Conservation (phyloP, 2,113 vertebrate species). For the Seriola dumerili region DNA sequence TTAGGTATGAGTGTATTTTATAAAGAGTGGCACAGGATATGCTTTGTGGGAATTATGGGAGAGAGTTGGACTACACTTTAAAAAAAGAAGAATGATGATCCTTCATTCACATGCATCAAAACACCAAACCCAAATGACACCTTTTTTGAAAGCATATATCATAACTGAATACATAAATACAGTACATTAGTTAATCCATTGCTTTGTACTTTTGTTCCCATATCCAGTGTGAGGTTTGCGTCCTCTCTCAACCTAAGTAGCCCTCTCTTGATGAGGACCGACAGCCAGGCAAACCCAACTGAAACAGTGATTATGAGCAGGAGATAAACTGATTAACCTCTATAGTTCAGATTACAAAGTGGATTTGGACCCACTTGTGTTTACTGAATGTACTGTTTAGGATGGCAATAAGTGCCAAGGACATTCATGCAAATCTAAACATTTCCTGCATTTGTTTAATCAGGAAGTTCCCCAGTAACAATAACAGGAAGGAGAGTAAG, state of each 20-base stretch:
- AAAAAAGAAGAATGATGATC: no score
- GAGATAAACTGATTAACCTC: not conserved
- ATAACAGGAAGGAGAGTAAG: slow-evolving; percentile 74
- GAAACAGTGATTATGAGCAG: not conserved
- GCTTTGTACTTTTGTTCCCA: not conserved
- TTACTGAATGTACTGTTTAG: not conserved
- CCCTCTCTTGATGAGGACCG: no score
- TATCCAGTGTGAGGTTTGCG: not conserved
- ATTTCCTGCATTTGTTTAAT: slow-evolving; percentile 80
- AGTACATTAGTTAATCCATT: not conserved
- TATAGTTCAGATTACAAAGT: not conserved
- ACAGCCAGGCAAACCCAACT: not conserved
- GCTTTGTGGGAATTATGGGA: not conserved
- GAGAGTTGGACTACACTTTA: no score
- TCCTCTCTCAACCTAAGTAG: not conserved
- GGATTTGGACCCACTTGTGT: not conserved
- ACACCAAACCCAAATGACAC: no score
- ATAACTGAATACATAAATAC: no score
- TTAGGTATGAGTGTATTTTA: not conserved
- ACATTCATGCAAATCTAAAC: slow-evolving; percentile 46
- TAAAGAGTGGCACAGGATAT: not conserved
- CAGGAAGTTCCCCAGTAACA: slow-evolving; percentile 66
- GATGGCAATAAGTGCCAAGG: slow-evolving; percentile 6
- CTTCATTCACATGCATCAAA: no score
- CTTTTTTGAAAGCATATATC: no score